Evolutionary conservation across 2,888 invertebrate species (phyloP).

Genomic region (Torymus texanus): DNA sequence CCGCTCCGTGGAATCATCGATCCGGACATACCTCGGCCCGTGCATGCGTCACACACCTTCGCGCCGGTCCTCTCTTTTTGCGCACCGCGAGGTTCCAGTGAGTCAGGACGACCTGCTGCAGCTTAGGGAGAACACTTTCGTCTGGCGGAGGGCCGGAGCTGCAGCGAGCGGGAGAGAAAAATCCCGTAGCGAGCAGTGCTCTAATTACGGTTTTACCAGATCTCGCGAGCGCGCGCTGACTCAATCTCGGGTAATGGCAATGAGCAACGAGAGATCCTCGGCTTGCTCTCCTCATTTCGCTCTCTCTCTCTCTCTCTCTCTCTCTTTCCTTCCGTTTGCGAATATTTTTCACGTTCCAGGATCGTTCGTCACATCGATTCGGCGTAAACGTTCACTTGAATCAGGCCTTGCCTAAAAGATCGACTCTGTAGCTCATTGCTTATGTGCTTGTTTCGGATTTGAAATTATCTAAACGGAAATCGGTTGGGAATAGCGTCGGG

Average conservation of each 20-base stretch:
- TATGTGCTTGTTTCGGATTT: too few species aligned
- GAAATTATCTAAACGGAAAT: too few species aligned
- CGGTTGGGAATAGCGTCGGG: too few species aligned
- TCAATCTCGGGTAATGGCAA: conserved; percentile 16
- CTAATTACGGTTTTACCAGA: conserved; percentile 22
- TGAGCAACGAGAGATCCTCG: conserved; percentile 7
- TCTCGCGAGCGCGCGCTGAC: neutral
- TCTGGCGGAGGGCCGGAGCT: neutral
- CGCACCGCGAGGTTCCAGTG: too few species aligned
- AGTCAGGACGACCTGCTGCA: too few species aligned
- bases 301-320: too few species aligned
- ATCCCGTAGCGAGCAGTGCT: neutral
- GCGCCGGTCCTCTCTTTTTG: neutral
- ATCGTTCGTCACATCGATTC: neutral
- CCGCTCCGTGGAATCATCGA: neutral
- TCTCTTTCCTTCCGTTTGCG: conserved; percentile 6
- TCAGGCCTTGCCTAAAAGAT: too few species aligned
- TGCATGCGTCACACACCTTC: too few species aligned
- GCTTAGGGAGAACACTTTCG: neutral
- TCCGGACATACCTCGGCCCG: neutral
- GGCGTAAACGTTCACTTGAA: neutral
- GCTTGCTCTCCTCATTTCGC: too few species aligned
- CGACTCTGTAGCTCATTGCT: too few species aligned
- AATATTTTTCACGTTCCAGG: neutral
- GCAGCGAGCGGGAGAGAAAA: neutral